Conservation (phyloP, 2,797 vertebrate genomes). For the Microctenopoma stevenorrisi region DNA sequence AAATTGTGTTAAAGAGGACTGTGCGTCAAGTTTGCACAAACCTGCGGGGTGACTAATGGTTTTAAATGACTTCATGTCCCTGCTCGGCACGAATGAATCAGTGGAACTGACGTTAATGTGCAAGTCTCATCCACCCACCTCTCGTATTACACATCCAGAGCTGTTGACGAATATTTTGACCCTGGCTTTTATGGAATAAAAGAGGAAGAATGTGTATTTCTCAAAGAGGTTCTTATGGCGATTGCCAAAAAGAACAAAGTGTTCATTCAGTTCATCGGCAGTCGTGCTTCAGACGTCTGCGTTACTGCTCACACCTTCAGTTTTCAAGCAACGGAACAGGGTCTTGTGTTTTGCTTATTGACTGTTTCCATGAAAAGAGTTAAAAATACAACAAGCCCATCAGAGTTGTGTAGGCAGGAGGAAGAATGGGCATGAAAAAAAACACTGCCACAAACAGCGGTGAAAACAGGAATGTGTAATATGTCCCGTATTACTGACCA, state of each 20-base stretch:
- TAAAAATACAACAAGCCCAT: neutral
- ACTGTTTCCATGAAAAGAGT: rapidly evolving
- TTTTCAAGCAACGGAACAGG: neutral
- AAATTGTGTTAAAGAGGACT: neutral
- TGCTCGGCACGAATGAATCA: constrained; percentile 5
- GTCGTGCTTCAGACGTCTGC: neutral
- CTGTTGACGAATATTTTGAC: neutral
- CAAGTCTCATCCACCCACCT: constrained; percentile 8
- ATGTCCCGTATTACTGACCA: neutral
- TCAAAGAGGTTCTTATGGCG: neutral
- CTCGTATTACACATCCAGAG: neutral
- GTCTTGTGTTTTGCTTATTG: neutral
- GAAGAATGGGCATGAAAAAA: neutral
- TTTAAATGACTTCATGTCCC: neutral
- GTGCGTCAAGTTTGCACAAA: neutral
- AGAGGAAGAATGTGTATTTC: neutral
- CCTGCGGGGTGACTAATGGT: neutral
- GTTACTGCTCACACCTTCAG: neutral
- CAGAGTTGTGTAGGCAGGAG: neutral
- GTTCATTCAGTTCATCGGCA: neutral
- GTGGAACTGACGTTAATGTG: neutral
- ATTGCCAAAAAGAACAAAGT: neutral
- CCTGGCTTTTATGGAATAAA: neutral
- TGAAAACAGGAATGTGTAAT: no score
- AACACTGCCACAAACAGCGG: neutral